Conservation (phyloP, 2,888 invertebrate species). For the Parthenolecanium corni region DNA sequence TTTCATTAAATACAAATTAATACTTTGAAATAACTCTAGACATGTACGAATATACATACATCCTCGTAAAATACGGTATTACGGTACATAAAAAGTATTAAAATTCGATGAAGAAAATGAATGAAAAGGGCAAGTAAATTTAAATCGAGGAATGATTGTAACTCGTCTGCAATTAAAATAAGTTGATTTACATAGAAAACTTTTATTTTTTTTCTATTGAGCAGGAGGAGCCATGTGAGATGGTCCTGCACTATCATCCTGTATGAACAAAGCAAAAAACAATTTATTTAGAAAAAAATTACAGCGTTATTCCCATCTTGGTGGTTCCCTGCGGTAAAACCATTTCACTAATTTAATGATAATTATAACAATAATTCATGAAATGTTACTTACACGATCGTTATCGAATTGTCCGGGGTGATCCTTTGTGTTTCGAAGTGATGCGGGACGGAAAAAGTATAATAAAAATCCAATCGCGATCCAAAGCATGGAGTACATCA, state of each 20-base stretch:
- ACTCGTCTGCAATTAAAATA: background rate
- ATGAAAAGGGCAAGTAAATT: constrained; percentile 10
- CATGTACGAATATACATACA: no score
- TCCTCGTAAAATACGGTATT: no score
- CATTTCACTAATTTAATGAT: background rate
- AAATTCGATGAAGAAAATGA: background rate
- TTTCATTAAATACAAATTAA: background rate
- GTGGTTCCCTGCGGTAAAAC: no score
- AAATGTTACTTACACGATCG: constrained; percentile 12
- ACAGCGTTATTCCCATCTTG: background rate
- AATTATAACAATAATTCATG: background rate
- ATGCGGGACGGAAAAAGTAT: constrained; percentile 24
- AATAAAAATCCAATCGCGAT: constrained; percentile 21
- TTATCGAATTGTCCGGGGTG: constrained; percentile 8
- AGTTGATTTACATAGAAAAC: background rate
- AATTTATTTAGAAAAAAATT: background rate
- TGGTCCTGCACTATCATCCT: constrained; percentile 15
- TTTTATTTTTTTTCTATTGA: background rate
- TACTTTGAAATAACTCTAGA: no score
- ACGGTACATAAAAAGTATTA: no score
- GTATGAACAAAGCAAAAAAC: background rate
- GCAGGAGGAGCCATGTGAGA: constrained; percentile 19
- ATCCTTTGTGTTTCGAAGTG: constrained; percentile 17
- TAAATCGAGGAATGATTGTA: constrained; percentile 13
- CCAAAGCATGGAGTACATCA: constrained; percentile 24